Evolutionary conservation across 2,113 vertebrate genomes (phyloP), one percentile per base, ranked within the genome.

Genomic region (Excalfactoria chinensis): DNA sequence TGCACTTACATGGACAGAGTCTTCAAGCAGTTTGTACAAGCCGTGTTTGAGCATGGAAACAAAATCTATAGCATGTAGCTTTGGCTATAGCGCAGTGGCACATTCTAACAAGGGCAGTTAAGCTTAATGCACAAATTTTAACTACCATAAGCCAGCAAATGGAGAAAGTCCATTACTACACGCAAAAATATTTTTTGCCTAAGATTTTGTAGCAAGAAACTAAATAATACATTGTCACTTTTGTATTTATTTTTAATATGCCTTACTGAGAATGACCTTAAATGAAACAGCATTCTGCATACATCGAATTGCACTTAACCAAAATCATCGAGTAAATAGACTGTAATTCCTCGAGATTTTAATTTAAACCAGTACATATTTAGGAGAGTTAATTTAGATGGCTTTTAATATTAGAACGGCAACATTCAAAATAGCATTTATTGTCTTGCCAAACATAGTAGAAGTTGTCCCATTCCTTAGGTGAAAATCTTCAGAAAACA

Each of bases 1-100:
- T 98, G 98, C 96, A 99, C 99, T 72, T 99, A 99, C 96, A 99
- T 99, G 99, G 99, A 99, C 97, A 98, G 99, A 74, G 98, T 99
- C 97, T 99, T 99, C 98, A 99, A 98, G 96, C 99, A 99, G 97
- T 99, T 99, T 86, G 97, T 98, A 32, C 98, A 98, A 95, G 99
- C 99, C 20, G 95, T 99, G 90, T 98, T 99, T 71, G 99, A 99
- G 94, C 97, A 99, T 25, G 98, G 98, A 93, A 97, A 98, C 80
- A 95, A 98, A 79, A 98, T 99, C 87, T 93, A 94, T 26, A 95
- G 79, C 95, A 96, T 96, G 95, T 98, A 98, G 94, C 87, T 95
- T 89, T 80, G 90, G 95, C 66, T 75, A 13, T 37, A 94, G 77
- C 78, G 72, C 89, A 88, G 74, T 76, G 84, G 73, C 94, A 96